Percentiles rank a stretch among this genome's conserved stretches.
Conservation (phyloP, 2,888 invertebrate species). For the Julus scanicus region DNA sequence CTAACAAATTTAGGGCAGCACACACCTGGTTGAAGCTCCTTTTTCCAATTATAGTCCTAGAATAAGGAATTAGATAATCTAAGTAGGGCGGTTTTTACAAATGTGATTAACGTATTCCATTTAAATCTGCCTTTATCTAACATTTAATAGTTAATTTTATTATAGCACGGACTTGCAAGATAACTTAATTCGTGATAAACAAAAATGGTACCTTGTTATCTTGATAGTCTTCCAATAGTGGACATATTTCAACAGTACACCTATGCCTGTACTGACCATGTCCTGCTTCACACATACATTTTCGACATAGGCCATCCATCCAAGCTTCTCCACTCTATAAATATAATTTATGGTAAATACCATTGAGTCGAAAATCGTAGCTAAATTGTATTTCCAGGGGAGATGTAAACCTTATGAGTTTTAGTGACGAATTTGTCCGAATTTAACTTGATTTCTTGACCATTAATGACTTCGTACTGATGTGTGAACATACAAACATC, state of each 20-base stretch:
- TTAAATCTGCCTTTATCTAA: not conserved
- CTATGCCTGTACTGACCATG: constrained; percentile 63
- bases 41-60: constrained; percentile 71
- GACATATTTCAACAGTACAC: constrained; percentile 72
- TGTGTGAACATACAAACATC: constrained; percentile 75
- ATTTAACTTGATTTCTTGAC: constrained; percentile 61
- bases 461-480: constrained; percentile 69
- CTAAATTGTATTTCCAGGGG: not conserved
- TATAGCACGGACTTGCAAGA: no score
- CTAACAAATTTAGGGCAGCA: constrained; percentile 75
- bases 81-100: not conserved
- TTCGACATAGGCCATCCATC: constrained; percentile 78
- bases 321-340: constrained; percentile 72
- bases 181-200: not conserved
- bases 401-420: constrained; percentile 69
- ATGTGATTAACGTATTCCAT: not conserved
- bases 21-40: constrained; percentile 70
- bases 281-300: constrained; percentile 71
- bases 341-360: not conserved
- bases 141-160: no score
- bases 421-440: constrained; percentile 64
- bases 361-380: not conserved
- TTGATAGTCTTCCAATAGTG: constrained; percentile 65
- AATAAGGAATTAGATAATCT: constrained; percentile 37
- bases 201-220: constrained; percentile 63